A percentile compares a stretch with the other conserved stretches of the same genome.
These are phyloP conservation scores for Phania funesta DNA, from an alignment of 2,888 invertebrate species.

Conservation along the genomic window DNA sequence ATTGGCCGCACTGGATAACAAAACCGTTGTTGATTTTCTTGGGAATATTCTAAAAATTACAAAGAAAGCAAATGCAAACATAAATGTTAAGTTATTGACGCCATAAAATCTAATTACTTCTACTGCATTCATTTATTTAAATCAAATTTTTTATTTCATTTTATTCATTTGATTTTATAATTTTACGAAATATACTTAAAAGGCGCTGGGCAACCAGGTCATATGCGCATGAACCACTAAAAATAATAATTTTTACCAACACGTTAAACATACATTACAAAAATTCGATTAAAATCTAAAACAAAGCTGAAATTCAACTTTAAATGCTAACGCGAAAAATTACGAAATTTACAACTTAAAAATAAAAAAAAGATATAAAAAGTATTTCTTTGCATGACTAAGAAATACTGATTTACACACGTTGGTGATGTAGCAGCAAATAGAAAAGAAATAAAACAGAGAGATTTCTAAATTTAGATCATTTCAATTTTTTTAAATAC, in stretches of 20 bases:
- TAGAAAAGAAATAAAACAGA: constrained; percentile 26
- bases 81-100: neutral
- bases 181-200: no score
- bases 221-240: no score
- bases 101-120: no score
- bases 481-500: constrained; percentile 54
- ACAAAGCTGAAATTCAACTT: no score
- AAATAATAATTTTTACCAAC: no score
- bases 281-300: no score
- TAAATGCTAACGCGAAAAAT: neutral
- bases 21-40: constrained; percentile 77
- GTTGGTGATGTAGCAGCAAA: constrained; percentile 46
- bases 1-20: constrained; percentile 80
- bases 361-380: neutral
- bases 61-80: neutral
- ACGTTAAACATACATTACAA: no score
- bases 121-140: no score
- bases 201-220: no score
- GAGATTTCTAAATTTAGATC: constrained; percentile 63
- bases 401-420: constrained; percentile 33
- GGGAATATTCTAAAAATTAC: constrained; percentile 70
- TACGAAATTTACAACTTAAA: neutral
- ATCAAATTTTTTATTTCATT: no score
- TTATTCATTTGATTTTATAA: no score
- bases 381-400: constrained; percentile 53